Conservation (phyloP, 2,888 invertebrate genomes). For the Nemotelus nigrinus region DNA sequence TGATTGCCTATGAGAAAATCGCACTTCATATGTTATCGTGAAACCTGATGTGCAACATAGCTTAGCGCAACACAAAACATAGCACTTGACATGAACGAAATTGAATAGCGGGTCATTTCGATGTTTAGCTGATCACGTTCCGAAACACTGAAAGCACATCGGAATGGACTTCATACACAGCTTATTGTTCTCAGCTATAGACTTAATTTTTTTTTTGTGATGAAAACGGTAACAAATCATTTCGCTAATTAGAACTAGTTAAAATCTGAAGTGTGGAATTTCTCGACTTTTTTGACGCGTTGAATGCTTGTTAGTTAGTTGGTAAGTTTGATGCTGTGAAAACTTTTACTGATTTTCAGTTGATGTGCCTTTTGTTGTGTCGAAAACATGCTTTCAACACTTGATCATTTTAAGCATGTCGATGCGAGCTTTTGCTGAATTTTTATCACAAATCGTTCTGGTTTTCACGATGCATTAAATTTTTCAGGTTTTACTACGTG, state of each 20-base stretch:
- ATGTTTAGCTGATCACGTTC: constrained; percentile 2
- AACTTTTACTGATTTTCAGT: too few relatives aligned
- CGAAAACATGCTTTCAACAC: too few relatives aligned
- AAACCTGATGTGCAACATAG: background rate
- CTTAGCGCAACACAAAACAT: background rate
- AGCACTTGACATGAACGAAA: constrained; percentile 11
- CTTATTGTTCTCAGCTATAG: background rate
- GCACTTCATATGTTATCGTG: background rate
- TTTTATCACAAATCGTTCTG: too few relatives aligned
- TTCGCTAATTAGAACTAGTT: constrained; percentile 20
- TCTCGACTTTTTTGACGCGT: background rate
- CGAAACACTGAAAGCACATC: background rate
- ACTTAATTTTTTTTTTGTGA: background rate
- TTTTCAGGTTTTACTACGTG: too few relatives aligned
- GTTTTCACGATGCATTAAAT: too few relatives aligned
- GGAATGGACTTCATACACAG: background rate
- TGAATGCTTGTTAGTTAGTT: too few relatives aligned
- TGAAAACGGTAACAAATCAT: constrained; percentile 16
- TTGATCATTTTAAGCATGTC: too few relatives aligned
- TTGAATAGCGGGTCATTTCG: constrained; percentile 31
- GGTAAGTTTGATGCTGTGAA: too few relatives aligned
- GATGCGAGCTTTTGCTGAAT: too few relatives aligned
- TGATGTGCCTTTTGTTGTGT: too few relatives aligned
- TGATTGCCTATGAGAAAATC: background rate
- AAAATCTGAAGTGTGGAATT: constrained; percentile 19